These are phyloP conservation scores for Chaetodon auriga DNA, from an alignment of 2,113 vertebrate species.

Conservation along the genomic window DNA sequence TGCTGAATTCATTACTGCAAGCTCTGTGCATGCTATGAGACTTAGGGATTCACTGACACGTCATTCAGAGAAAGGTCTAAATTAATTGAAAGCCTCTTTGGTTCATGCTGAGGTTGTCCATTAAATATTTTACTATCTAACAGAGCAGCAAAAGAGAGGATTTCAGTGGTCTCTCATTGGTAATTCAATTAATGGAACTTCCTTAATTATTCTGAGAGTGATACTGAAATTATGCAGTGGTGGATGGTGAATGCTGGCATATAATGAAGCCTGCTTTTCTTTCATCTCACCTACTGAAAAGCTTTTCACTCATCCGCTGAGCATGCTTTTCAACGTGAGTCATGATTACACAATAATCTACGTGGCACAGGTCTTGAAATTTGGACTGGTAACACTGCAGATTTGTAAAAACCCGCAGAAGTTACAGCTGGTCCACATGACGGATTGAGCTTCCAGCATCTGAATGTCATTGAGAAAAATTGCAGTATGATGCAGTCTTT, in stretches of 20 bases:
- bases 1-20: background rate
- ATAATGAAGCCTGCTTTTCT: background rate
- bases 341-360: slow-evolving; percentile 8
- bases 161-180: slow-evolving; percentile 5
- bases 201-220: background rate
- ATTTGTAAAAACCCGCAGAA: background rate
- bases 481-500: background rate
- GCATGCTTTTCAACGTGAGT: background rate
- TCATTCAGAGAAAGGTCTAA: slow-evolving; percentile 26
- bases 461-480: background rate
- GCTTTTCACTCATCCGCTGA: background rate
- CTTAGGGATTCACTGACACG: slow-evolving; percentile 3
- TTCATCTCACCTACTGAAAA: slow-evolving; percentile 1
- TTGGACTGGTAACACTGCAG: background rate
- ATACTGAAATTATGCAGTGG: background rate
- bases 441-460: background rate
- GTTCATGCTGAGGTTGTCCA: background rate
- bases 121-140: background rate
- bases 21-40: background rate
- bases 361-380: background rate
- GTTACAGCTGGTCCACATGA: background rate
- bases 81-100: slow-evolving; percentile 25
- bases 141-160: background rate
- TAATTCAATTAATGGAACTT: background rate
- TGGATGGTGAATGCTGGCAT: background rate